Conservation (phyloP, 2,888 invertebrate genomes). For the Nomada flava region DNA sequence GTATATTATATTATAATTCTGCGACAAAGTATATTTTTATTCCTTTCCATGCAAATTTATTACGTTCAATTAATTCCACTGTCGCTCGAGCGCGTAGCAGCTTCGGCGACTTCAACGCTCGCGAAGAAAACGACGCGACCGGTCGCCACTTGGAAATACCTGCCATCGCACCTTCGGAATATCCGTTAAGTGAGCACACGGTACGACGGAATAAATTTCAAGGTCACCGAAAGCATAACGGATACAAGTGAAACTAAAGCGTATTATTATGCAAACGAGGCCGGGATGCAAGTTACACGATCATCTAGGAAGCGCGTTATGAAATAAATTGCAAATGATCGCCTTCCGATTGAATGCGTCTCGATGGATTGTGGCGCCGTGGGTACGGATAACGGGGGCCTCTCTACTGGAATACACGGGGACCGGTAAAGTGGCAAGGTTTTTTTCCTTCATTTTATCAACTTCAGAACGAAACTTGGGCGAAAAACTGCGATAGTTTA, state of each 20-base stretch:
- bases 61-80: neutral
- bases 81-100: neutral
- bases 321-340: conserved; percentile 37
- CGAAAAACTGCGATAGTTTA: neutral
- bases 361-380: neutral
- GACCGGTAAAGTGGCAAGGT: conserved; percentile 29
- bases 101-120: conserved; percentile 38
- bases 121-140: conserved; percentile 16
- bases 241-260: conserved; percentile 45
- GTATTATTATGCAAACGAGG: conserved; percentile 39
- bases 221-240: conserved; percentile 50
- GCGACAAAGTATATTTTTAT: neutral
- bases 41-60: neutral
- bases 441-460: too few relatives aligned
- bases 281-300: neutral
- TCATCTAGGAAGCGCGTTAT: conserved; percentile 11
- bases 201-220: conserved; percentile 47
- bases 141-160: neutral
- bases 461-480: neutral
- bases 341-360: conserved; percentile 12
- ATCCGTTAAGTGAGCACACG: conserved; percentile 37
- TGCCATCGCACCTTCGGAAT: neutral
- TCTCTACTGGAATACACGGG: neutral
- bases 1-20: too few relatives aligned
- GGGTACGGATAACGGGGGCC: conserved; percentile 17